Conservation (phyloP, 2,888 invertebrate species). For the Plagodis dolabraria region DNA sequence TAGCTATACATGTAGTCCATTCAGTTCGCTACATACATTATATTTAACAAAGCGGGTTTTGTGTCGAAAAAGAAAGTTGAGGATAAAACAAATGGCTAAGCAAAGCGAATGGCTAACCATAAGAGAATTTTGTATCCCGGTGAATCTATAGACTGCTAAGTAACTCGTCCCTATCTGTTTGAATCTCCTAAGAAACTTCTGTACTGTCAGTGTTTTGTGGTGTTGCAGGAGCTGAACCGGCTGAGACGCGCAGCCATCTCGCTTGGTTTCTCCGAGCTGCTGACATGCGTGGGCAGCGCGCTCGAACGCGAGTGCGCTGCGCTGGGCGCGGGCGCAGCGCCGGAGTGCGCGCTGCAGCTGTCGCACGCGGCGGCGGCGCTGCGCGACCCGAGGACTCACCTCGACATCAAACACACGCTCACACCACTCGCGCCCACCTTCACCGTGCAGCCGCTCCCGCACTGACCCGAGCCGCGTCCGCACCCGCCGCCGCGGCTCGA, state of each 20-base stretch:
- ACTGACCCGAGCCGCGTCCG: constrained; percentile 34
- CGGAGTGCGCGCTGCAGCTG: constrained; percentile 95
- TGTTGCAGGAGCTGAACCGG: constrained; percentile 93
- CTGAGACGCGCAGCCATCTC: constrained; percentile 95
- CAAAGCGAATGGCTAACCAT: too few species aligned
- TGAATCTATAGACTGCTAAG: too few species aligned
- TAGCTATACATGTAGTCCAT: too few species aligned
- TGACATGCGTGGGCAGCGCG: constrained; percentile 93
- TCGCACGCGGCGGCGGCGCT: constrained; percentile 94
- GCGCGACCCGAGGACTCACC: constrained; percentile 87
- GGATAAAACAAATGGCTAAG: too few species aligned
- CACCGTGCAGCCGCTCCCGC: constrained; percentile 55
- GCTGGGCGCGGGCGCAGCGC: constrained; percentile 90
- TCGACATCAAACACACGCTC: constrained; percentile 74
- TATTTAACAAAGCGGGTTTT: too few species aligned
- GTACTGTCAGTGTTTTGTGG: too few species aligned
- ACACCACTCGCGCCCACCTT: constrained; percentile 63
- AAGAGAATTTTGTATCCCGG: too few species aligned
- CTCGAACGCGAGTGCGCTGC: constrained; percentile 95
- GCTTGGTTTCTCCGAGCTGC: constrained; percentile 94
- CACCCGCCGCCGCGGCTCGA: constrained; percentile 13
- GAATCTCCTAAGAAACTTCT: too few species aligned
- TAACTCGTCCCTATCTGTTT: too few species aligned
- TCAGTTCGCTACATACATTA: too few species aligned
- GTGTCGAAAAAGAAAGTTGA: too few species aligned